phyloP scores from a whole-genome alignment of 2,113 vertebrate species.

The Baryphthengus martii region DNA sequence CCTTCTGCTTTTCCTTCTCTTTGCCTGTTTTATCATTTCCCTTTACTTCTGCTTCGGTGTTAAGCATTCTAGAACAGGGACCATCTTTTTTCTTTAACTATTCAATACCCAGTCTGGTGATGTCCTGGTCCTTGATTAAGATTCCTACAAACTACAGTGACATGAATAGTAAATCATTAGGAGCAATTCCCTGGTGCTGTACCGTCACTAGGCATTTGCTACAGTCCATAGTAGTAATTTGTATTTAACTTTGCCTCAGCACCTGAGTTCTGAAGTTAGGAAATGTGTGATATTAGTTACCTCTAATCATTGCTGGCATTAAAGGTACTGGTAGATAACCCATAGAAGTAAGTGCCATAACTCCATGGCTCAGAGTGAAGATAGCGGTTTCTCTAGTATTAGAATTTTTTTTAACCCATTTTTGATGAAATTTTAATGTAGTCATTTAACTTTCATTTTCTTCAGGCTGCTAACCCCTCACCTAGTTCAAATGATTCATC shows the following conservation, averaged over 20 bases:
- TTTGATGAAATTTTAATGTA: slow-evolving; percentile 37
- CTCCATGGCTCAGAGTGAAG: background rate
- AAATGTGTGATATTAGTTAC: background rate
- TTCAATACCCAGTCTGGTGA: background rate
- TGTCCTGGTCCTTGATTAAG: background rate
- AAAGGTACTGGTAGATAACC: background rate
- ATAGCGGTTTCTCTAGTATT: background rate
- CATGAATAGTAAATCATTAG: background rate
- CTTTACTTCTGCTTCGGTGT: background rate
- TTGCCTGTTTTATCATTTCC: background rate
- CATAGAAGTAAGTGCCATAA: background rate
- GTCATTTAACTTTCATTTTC: slow-evolving; percentile 59
- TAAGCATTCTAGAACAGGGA: background rate
- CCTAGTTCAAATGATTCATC: slow-evolving; percentile 80
- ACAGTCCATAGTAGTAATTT: background rate
- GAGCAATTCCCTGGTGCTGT: background rate
- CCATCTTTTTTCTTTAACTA: background rate
- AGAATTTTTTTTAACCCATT: slow-evolving; percentile 48
- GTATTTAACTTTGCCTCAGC: background rate
- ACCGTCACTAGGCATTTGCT: background rate
- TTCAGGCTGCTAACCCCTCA: slow-evolving; percentile 76
- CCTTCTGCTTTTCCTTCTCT: background rate
- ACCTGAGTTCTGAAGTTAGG: background rate
- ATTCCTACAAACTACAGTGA: background rate
- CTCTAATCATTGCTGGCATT: background rate